A percentile compares a stretch with the other conserved stretches of the same genome.
These are phyloP conservation scores for Callaeas wilsoni DNA, from an alignment of 2,113 vertebrate genomes.

Conservation along the genomic window DNA sequence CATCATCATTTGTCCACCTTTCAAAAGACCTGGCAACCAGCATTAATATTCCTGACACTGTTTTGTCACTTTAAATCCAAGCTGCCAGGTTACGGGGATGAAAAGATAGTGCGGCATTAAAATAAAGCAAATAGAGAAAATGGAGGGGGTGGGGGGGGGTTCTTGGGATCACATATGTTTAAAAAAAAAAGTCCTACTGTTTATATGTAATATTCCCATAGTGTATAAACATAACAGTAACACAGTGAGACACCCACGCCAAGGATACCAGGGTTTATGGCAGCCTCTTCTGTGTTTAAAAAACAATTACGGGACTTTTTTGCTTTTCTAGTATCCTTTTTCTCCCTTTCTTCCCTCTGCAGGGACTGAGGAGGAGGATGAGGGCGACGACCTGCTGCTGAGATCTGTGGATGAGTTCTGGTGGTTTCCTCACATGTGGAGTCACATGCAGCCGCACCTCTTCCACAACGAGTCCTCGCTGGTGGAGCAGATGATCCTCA, in stretches of 20 bases:
- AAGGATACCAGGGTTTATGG: neutral
- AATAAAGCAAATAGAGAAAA: neutral
- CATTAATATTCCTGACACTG: neutral
- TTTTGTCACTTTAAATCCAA: neutral
- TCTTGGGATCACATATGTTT: neutral
- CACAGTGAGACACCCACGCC: neutral
- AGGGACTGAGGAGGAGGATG: slow-evolving; percentile 93
- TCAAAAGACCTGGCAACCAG: neutral
- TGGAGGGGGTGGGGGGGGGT: no score
- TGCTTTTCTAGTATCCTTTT: neutral
- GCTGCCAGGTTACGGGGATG: neutral
- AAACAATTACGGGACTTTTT: neutral
- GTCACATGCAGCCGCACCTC: slow-evolving; percentile 97
- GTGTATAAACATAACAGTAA: neutral
- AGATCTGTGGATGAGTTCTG: slow-evolving; percentile 92
- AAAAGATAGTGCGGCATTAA: neutral
- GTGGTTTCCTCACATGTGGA: slow-evolving; percentile 99
- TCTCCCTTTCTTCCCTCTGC: neutral
- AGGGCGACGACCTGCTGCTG: slow-evolving; percentile 90
- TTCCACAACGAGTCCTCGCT: slow-evolving; percentile 94
- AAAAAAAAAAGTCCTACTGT: no score
- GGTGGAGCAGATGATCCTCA: slow-evolving; percentile 96
- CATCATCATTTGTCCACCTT: neutral
- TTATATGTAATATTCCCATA: neutral
- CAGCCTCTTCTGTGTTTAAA: neutral